These are phyloP conservation scores for Gryllus longicercus DNA, from an alignment of 2,888 invertebrate species.

Conservation along the genomic window DNA sequence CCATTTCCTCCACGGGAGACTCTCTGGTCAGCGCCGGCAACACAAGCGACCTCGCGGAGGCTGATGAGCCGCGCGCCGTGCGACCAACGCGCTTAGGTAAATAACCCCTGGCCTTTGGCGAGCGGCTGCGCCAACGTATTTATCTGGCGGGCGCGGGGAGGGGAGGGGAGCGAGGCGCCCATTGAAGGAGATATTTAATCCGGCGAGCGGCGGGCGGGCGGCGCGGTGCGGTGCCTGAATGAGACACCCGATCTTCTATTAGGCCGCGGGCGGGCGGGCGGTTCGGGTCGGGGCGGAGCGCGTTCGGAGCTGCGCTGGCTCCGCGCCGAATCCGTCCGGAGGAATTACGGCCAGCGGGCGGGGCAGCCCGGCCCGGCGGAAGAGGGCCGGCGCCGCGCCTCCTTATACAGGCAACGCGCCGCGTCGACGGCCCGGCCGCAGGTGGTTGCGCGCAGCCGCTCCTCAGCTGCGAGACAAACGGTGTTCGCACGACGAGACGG, in stretches of 20 bases:
- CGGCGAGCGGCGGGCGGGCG: background rate
- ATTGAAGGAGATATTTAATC: constrained; percentile 2
- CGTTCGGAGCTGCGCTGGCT: background rate
- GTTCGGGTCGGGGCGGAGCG: background rate
- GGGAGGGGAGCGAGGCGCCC: background rate
- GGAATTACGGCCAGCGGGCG: background rate
- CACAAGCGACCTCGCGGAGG: too few species aligned
- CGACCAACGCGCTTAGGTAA: too few species aligned
- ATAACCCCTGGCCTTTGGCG: too few species aligned
- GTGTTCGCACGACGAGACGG: too few species aligned
- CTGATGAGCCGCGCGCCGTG: too few species aligned
- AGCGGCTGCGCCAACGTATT: too few species aligned
- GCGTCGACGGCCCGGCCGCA: background rate
- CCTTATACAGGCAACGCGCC: constrained; percentile 9
- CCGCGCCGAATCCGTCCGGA: background rate
- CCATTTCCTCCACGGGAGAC: too few species aligned
- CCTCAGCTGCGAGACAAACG: too few species aligned
- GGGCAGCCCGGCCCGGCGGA: background rate
- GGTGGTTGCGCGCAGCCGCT: too few species aligned
- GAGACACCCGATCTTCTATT: constrained; percentile 11
- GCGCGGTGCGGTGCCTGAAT: background rate
- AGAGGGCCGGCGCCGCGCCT: background rate
- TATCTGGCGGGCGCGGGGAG: too few species aligned
- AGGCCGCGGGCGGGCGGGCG: background rate
- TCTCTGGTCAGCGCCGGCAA: too few species aligned